Conservation (phyloP, 2,797 vertebrate genomes). For the Simalia tracyae region DNA sequence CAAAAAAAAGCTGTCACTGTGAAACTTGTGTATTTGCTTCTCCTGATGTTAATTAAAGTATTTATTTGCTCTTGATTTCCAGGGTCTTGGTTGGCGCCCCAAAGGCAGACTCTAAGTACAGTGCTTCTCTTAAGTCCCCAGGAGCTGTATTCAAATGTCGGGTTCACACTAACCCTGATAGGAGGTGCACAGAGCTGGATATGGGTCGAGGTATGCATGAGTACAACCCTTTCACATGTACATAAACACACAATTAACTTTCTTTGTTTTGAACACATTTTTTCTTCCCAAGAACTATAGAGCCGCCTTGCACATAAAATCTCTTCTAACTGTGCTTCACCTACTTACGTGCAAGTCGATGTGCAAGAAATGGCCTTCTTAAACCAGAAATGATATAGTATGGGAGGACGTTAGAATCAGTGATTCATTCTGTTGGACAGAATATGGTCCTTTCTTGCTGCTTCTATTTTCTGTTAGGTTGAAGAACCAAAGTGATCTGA, state of each 20-base stretch:
- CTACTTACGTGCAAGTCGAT: no score
- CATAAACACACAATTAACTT: background rate
- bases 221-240: background rate
- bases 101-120: constrained; percentile 91
- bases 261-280: background rate
- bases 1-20: background rate
- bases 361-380: background rate
- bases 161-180: constrained; percentile 93
- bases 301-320: background rate
- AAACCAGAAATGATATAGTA: background rate
- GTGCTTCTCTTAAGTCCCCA: constrained; percentile 85
- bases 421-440: background rate
- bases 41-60: constrained; percentile 7
- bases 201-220: constrained; percentile 89
- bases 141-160: constrained; percentile 96
- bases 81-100: constrained; percentile 97
- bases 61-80: constrained; percentile 59
- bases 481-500: background rate
- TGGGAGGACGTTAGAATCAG: background rate
- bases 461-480: background rate
- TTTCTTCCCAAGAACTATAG: background rate
- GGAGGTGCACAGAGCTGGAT: constrained; percentile 95
- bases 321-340: background rate
- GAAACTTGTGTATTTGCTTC: background rate
- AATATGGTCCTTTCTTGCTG: background rate